Conservation (phyloP, 2,888 invertebrate species). For the Trichacis sp. region DNA sequence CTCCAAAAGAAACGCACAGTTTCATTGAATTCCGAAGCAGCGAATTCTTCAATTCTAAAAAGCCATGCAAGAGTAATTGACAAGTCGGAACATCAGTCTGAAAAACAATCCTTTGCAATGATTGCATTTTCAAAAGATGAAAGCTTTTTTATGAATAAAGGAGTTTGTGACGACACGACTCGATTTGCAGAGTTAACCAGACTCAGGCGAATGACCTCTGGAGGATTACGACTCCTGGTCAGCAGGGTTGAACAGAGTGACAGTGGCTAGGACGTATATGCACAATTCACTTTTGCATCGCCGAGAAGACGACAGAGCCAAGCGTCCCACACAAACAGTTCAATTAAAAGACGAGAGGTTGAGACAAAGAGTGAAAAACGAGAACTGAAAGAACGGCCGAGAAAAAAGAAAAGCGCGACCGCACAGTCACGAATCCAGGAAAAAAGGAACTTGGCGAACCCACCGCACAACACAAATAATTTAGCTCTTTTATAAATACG, state of each 20-base stretch:
- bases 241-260: constrained; percentile 19
- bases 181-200: too few species aligned
- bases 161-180: too few species aligned
- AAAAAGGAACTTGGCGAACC: background rate
- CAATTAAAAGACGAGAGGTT: constrained; percentile 18
- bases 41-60: too few species aligned
- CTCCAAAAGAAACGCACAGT: too few species aligned
- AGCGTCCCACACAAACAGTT: constrained; percentile 28
- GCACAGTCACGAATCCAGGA: constrained; percentile 6
- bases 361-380: constrained; percentile 18
- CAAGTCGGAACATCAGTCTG: too few species aligned
- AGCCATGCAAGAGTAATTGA: too few species aligned
- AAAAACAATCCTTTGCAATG: too few species aligned
- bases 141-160: too few species aligned
- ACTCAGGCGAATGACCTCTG: too few species aligned
- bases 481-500: background rate
- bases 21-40: too few species aligned
- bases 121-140: too few species aligned
- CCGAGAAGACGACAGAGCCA: constrained; percentile 19
- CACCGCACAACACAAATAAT: background rate
- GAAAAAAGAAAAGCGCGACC: constrained; percentile 13
- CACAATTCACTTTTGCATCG: constrained; percentile 21
- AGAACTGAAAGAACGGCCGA: constrained; percentile 18
- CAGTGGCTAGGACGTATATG: constrained; percentile 7
- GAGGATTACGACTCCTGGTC: constrained; percentile 8